Evolutionary conservation across 2,113 vertebrate species (phyloP).

Genomic region (Ptilonorhynchus violaceus): DNA sequence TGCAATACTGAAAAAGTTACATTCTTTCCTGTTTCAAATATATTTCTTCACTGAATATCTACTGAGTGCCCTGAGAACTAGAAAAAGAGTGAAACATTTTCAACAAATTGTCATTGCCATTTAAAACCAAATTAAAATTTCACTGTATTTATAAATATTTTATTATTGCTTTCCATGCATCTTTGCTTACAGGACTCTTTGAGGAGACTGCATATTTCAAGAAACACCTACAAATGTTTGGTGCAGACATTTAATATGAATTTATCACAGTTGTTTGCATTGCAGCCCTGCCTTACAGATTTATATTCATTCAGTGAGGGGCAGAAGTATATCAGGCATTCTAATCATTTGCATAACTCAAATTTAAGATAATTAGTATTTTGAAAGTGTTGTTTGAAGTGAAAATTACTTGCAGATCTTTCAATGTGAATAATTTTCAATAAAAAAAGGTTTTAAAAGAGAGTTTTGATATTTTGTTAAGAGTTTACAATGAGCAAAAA

Average conservation of each 20-base stretch:
- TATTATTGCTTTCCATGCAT: not conserved
- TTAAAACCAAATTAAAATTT: conserved; percentile 4
- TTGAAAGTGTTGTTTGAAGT: conserved; percentile 6
- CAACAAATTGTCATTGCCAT: not conserved
- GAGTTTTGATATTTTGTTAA: not conserved
- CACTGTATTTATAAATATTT: not conserved
- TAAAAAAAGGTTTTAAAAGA: not conserved
- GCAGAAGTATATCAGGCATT: not conserved
- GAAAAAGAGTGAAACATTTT: not conserved
- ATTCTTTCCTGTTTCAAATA: not conserved
- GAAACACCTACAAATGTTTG: not conserved
- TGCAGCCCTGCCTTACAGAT: not conserved
- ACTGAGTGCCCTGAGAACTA: not conserved
- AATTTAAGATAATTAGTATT: conserved; percentile 5
- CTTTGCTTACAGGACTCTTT: not conserved
- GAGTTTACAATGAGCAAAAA: not conserved
- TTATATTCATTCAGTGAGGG: not conserved
- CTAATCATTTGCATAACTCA: not conserved
- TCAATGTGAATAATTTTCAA: not conserved
- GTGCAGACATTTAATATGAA: not conserved
- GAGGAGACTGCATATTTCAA: not conserved
- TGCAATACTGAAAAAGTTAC: not conserved
- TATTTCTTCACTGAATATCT: not conserved
- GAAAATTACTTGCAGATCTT: not conserved
- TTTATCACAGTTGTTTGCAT: not conserved